Base-by-base conservation (phyloP, 1,140 invertebrate genomes). In the Tetramorium alpestre region DNA sequence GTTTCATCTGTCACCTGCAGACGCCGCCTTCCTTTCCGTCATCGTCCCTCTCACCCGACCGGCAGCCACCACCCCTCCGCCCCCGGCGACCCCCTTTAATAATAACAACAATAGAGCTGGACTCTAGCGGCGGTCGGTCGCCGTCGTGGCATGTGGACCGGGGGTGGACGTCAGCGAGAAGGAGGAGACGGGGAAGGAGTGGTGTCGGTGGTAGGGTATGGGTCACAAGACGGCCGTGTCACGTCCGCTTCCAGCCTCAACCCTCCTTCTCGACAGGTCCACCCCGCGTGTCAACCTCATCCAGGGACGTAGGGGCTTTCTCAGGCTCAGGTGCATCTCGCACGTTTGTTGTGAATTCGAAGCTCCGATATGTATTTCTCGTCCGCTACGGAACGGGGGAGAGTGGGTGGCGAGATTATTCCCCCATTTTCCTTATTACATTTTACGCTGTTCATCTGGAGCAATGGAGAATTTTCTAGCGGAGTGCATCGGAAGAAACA, bases 1-100 rank as follows among this genome's bases (percentile, higher is more conserved):
- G 94, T 94, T 95, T 94, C 94, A 95, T 95, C 94, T 95, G 94
- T 94, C 94, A 95, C 94, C 94, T 95, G 94, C 94, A 95, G 95
- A 95, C 94, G 94, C 94, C 94, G 94, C 93, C 94, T 95, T 95
- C 93, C 94, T 95, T 95, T 95, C 94, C 94, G 94, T 95, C 94
- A 95, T 94, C 94, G 91, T 94, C 92, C 92, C 93, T 92, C 93
- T 93, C 91, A 84, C 87, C 87, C 90, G 84, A 81, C 87, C 90
- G 90, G 87, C 86, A 85, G 69, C 73, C 88, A 82, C 91, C 86
- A 33, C 28, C 28, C 28, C 38, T 1, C 54, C 38, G 13, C 38
- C 75, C 88, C 87, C 75, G 60, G 60, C 89, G 76, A 89, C 90
- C 92, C 90, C 91, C 94, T 94, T 95, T 95, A 94, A 95, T 95